Evolutionary conservation across 1,140 invertebrate species (phyloP).

Genomic region (Brachionus asplanchnoidis): DNA sequence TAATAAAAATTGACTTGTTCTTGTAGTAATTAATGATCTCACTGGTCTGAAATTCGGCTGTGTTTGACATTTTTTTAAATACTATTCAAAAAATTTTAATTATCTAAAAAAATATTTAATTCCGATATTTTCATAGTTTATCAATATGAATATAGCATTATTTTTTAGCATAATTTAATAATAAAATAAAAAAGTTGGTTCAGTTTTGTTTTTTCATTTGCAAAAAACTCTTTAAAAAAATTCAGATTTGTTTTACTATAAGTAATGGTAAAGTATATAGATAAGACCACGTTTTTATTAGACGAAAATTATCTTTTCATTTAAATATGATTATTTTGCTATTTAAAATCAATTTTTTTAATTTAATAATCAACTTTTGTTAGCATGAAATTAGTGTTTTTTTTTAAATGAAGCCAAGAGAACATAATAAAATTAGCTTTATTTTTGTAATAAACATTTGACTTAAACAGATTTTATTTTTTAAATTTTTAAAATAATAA

Average conservation of each 20-base stretch:
- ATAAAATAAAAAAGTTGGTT: not conserved
- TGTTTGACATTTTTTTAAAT: not conserved
- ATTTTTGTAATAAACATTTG: no score
- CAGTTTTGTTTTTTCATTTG: not conserved
- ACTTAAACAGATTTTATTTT: no score
- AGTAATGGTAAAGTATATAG: not conserved
- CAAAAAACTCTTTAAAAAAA: not conserved
- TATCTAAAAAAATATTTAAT: not conserved
- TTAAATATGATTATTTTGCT: not conserved
- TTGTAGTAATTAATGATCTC: slow-evolving; percentile 30
- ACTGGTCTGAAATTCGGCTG: slow-evolving; percentile 10
- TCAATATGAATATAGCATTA: not conserved
- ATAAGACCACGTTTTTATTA: not conserved
- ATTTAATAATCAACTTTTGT: no score
- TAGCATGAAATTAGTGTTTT: no score
- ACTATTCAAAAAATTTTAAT: not conserved
- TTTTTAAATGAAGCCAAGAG: no score
- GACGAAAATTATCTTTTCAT: not conserved
- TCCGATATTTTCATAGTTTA: not conserved
- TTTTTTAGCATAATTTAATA: not conserved
- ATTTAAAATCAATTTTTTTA: no score
- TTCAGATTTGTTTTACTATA: not conserved
- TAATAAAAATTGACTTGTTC: slow-evolving; percentile 43
- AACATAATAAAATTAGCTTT: no score
- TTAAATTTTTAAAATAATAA: not conserved